phyloP scores from a whole-genome alignment of 2,113 vertebrate species.

The Pagrus major region DNA sequence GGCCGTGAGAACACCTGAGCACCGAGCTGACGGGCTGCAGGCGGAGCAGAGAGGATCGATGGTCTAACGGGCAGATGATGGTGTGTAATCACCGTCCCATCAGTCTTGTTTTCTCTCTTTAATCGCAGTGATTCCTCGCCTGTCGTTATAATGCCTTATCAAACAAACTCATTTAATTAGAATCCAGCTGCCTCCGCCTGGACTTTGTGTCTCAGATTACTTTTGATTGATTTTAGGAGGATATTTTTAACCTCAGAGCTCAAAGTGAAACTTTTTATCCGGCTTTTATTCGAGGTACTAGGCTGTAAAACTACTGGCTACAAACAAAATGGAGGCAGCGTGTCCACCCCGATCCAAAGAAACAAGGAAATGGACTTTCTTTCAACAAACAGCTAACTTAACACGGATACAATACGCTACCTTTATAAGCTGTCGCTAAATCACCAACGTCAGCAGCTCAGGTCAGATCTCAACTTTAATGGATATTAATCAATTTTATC shows the following conservation, averaged over 20 bases:
- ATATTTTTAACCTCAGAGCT: background rate
- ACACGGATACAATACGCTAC: no score
- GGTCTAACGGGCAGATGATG: background rate
- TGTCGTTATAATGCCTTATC: background rate
- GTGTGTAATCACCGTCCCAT: background rate
- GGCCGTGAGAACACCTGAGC: background rate
- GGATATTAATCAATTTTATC: no score
- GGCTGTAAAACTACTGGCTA: no score
- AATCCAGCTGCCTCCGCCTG: background rate
- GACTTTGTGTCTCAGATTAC: background rate
- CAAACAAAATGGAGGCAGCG: no score
- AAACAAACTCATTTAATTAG: background rate
- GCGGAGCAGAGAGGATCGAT: background rate
- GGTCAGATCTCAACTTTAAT: no score
- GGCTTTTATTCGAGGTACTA: no score
- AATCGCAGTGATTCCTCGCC: background rate
- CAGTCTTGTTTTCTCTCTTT: background rate
- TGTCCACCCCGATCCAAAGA: no score
- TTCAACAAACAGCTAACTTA: no score
- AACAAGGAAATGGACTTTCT: no score
- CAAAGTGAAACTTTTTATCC: no score
- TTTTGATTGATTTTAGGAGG: background rate
- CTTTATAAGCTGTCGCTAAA: no score
- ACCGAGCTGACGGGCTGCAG: background rate
- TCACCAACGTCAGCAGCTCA: no score